phyloP scores from a whole-genome alignment of 2,888 invertebrate genomes.

The Epinotia ramella region DNA sequence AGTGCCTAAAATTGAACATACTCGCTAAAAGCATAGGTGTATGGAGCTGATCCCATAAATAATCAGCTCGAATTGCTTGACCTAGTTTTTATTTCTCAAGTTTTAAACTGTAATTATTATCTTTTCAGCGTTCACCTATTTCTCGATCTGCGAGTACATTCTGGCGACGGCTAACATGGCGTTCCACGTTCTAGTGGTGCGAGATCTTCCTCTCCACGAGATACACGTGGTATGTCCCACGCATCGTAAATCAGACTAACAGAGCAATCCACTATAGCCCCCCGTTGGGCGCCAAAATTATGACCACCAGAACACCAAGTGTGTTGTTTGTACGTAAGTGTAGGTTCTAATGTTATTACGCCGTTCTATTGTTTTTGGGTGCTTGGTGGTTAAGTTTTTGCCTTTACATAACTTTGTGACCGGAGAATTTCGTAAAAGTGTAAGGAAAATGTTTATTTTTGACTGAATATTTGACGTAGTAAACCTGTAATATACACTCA shows the following conservation, averaged over 20 bases:
- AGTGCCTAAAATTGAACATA: no score
- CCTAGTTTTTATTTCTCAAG: no score
- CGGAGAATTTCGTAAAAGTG: not conserved
- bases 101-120: conserved; percentile 6
- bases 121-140: conserved; percentile 96
- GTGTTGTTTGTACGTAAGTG: conserved; percentile 6
- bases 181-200: conserved; percentile 94
- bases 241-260: conserved; percentile 80
- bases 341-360: not conserved
- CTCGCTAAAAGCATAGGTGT: no score
- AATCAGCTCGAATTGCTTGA: no score
- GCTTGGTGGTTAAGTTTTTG: not conserved
- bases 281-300: conserved; percentile 15
- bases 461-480: conserved; percentile 24
- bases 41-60: no score
- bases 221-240: conserved; percentile 87
- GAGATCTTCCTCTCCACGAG: conserved; percentile 94
- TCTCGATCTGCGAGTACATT: conserved; percentile 96
- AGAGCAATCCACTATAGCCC: not conserved
- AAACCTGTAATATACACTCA: conserved; percentile 5
- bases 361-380: not conserved
- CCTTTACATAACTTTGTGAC: not conserved
- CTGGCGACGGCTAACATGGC: conserved; percentile 97
- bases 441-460: conserved; percentile 4
- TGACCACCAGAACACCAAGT: not conserved